These are phyloP conservation scores for Leptonema lineaticorne DNA, from an alignment of 1,140 invertebrate species.

Conservation along the genomic window DNA sequence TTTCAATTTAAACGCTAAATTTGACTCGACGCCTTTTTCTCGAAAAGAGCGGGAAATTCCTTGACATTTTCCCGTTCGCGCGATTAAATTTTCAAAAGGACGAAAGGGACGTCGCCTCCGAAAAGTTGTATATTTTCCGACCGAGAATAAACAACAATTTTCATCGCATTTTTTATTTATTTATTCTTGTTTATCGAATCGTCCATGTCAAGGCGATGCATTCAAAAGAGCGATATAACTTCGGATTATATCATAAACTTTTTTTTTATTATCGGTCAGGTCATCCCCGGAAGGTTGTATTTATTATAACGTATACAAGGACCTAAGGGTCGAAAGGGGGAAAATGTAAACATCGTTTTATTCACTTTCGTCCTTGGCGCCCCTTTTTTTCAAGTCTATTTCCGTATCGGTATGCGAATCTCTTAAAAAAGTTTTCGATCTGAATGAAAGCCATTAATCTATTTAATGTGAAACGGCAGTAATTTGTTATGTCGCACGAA, in stretches of 20 bases:
- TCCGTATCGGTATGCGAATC: background rate
- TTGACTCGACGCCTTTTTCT: no score
- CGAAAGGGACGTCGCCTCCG: no score
- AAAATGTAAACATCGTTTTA: background rate
- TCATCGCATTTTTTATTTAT: background rate
- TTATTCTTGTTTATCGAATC: background rate
- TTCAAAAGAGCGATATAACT: no score
- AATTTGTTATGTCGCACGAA: no score
- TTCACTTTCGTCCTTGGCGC: background rate
- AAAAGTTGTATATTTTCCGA: background rate
- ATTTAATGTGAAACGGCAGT: no score
- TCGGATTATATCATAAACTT: no score
- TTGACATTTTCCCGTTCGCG: background rate
- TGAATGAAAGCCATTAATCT: slow-evolving; percentile 8
- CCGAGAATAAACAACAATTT: background rate
- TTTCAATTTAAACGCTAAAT: no score
- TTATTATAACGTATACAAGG: no score
- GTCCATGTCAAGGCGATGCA: slow-evolving; percentile 6
- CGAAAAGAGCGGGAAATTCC: background rate
- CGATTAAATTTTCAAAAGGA: slow-evolving; percentile 5
- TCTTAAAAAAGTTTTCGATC: no score
- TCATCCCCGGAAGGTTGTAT: no score
- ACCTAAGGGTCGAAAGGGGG: background rate
- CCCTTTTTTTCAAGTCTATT: no score
- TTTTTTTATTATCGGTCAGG: no score